phyloP scores from a whole-genome alignment of 2,113 vertebrate genomes.

The Actenoides hombroni region DNA sequence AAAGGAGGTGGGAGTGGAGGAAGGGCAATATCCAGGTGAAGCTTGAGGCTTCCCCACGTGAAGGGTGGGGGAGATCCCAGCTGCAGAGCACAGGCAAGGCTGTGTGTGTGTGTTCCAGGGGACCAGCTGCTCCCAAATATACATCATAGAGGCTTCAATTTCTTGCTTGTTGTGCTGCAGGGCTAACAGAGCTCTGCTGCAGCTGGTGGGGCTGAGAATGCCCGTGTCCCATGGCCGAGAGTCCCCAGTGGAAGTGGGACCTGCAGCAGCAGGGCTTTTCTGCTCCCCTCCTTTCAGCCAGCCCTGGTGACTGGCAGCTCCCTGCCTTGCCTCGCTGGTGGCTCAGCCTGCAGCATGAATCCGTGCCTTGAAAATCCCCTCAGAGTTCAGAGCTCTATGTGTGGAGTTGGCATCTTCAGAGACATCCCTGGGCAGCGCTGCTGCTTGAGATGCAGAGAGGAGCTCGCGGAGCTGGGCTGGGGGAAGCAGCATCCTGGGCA shows the following conservation, averaged over 20 bases:
- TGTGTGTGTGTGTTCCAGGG: fast-evolving
- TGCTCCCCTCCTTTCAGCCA: neutral
- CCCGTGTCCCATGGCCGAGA: neutral
- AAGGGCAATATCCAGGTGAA: neutral
- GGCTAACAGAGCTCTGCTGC: neutral
- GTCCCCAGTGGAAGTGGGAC: neutral
- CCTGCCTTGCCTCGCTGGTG: fast-evolving
- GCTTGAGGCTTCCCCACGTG: neutral
- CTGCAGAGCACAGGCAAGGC: fast-evolving
- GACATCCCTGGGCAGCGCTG: neutral
- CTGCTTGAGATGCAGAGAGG: neutral
- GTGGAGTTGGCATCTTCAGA: neutral
- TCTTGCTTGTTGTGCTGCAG: neutral
- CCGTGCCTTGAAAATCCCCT: neutral
- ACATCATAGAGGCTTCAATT: fast-evolving
- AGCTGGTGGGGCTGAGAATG: neutral
- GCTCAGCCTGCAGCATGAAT: fast-evolving
- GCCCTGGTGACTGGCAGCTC: neutral
- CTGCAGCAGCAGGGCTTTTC: neutral
- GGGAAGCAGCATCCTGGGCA: neutral
- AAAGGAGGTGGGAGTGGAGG: neutral
- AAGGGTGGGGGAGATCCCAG: neutral
- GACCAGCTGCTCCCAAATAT: neutral
- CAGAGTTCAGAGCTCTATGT: fast-evolving
- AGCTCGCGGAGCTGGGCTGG: neutral